Percentiles rank a stretch among this genome's conserved stretches.
Conservation (phyloP, 92 coral and sea anemone genomes). For the Paragorgia papillata region DNA sequence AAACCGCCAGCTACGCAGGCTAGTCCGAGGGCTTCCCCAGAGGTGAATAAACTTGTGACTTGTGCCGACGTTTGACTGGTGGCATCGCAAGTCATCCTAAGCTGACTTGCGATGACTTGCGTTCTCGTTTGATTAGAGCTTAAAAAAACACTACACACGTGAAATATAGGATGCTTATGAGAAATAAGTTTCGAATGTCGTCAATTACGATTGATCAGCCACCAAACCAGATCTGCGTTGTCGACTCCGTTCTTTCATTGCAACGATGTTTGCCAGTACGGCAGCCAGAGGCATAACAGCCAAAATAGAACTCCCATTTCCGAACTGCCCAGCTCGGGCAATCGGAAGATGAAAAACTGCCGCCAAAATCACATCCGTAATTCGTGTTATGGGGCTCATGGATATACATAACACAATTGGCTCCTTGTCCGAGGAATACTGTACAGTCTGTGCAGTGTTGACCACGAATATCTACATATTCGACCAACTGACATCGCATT, state of each 20-base stretch:
- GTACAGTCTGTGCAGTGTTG: not conserved
- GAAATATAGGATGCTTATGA: no score
- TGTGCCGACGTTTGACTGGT: no score
- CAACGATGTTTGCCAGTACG: not conserved
- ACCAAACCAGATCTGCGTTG: not conserved
- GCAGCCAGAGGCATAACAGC: not conserved
- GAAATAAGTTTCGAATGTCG: no score
- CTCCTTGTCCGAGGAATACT: not conserved
- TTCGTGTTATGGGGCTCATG: not conserved
- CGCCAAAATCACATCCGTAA: not conserved
- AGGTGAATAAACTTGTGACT: no score
- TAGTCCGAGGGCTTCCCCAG: no score
- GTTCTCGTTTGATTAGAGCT: no score
- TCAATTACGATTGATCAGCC: no score
- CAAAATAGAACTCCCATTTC: not conserved
- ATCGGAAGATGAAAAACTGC: not conserved
- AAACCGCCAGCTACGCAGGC: no score
- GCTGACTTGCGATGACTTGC: no score
- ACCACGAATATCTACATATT: not conserved
- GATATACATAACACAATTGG: not conserved
- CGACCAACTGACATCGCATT: not conserved
- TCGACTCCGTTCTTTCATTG: not conserved
- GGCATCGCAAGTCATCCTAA: no score
- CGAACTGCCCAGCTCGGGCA: no score
- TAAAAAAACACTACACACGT: no score